Evolutionary conservation across 2,113 vertebrate genomes (phyloP), one percentile per base, ranked within the genome.

Genomic region (Phylloscopus trochiloides): DNA sequence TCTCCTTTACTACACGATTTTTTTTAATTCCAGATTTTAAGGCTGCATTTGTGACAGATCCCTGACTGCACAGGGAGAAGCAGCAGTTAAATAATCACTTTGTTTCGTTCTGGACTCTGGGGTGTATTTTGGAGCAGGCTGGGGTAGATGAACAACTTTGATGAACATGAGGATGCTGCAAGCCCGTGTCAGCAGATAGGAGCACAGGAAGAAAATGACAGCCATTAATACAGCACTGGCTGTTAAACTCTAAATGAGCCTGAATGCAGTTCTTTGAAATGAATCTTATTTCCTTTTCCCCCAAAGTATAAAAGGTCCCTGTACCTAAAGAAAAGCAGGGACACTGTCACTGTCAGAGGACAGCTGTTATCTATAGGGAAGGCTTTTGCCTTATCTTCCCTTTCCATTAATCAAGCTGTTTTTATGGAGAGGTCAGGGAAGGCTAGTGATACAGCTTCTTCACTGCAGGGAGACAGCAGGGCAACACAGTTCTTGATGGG

Each of bases 231-330:
- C 47, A 94, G 34, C 48, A 29, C 57, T 59, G 72, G 48, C 67
- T 93, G 90, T 86, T 96, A 94, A 90, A 96, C 47, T 94, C 67
- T 61, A 90, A 90, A 92, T 90, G 88, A 94, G 88, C 82, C 83
- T 74, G 52, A 95, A 95, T 91, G 68, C 40, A 78, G 31, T 45
- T 94, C 83, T 90, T 72, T 86, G 67, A 92, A 96, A 95, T 59
- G 6, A 91, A 92, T 74, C 63, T 80, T 80, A 66, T 61, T 92
- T 88, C 54, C 36, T 75, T 88, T 87, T 70, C 51, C 40, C 29
- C 29, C 13, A 13, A 80, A 76, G 32, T 70, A 28, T 72, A 77
- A 93, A 94, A 93, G 67, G 63, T 80, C 57, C 81, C 85, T 59
- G 26, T 55, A 72, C 36, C 75, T 83, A 50, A 96, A 90, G 59